Evolutionary conservation across 2,113 vertebrate species (phyloP).

Genomic region (Pseudopodoces humilis): DNA sequence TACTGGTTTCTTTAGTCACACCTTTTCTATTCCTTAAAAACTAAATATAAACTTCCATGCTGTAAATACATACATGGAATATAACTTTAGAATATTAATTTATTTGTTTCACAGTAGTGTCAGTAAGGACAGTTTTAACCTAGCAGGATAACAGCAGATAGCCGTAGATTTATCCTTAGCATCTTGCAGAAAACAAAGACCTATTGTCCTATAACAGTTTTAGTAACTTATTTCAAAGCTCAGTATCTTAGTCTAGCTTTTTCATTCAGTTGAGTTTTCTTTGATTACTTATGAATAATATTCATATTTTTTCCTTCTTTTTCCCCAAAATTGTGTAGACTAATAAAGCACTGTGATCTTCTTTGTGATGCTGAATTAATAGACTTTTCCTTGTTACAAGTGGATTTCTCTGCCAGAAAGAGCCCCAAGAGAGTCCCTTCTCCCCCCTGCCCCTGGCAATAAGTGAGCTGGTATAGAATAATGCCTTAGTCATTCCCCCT

Average conservation of each 20-base stretch:
- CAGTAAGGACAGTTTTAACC: not conserved
- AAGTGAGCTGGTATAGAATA: not conserved
- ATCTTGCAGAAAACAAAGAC: not conserved
- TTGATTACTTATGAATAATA: not conserved
- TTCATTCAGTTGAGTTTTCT: not conserved
- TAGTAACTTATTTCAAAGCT: not conserved
- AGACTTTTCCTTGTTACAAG: not conserved
- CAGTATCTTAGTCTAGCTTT: not conserved
- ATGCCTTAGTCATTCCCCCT: too few relatives aligned
- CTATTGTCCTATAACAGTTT: not conserved
- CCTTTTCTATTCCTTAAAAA: not conserved
- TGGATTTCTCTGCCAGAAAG: not conserved
- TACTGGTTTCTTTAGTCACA: not conserved
- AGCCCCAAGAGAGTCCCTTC: not conserved
- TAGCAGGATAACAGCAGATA: not conserved
- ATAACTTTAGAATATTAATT: not conserved
- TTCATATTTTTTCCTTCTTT: not conserved
- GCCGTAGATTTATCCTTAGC: not conserved
- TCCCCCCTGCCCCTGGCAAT: not conserved
- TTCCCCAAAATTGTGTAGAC: not conserved
- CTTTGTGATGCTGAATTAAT: not conserved
- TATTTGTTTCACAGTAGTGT: not conserved
- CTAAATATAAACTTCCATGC: not conserved
- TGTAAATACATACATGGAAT: rapidly evolving
- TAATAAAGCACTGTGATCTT: not conserved